Evolutionary conservation across 2,888 invertebrate species (phyloP), one percentile per base, ranked within the genome.

Genomic region (Blomia tropicalis): DNA sequence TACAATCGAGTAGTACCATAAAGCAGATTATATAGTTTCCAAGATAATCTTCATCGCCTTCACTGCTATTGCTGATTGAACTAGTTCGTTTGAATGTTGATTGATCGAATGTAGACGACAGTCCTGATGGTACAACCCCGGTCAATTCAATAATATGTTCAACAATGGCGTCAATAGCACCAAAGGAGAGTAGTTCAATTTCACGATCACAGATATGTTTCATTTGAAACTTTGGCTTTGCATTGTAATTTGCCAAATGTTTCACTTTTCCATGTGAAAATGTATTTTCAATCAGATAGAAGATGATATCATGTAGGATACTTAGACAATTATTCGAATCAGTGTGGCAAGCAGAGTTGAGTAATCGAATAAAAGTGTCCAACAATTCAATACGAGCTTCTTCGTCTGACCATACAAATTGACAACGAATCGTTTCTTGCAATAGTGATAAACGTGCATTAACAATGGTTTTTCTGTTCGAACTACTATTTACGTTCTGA

Each of bases 381-480:
- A 93, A 76, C 4, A 93, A 79, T 62, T 87, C 81, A 70, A 83
- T 84, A 63, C 92, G 81, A 1, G 89, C 87, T 74, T 89, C 91
- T 3, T 56, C 56, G 74, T 73, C 82, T 82, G 71, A 84, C 82
- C 81, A 81, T 70, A 87, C 85, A 1, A 86, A 74, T 69, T 81
- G 79, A 22, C 84, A 83, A 14, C 81, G 80, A 3, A 87, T 82
- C 53, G 89, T 79, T 72, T 87, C 84, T 71, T 85, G 83, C 2
- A 91, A 83, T 0, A 88, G 87, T 1, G 81, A 79, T 5, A 93
- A 77, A 70, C 91, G 84, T 0, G 88, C 87, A 67, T 44, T 27
- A 17, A 59, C 54, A 23, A 65, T 51, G 22, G 47, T 43, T 36
- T 56, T 56, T 30, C 29, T 56, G 5, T 11, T n/a, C 11, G 29